A percentile compares a stretch with the other conserved stretches of the same genome.
These are phyloP conservation scores for Zoroaster sp. DNA, from an alignment of 53 echinoderm and acorn worm genomes.

Conservation along the genomic window DNA sequence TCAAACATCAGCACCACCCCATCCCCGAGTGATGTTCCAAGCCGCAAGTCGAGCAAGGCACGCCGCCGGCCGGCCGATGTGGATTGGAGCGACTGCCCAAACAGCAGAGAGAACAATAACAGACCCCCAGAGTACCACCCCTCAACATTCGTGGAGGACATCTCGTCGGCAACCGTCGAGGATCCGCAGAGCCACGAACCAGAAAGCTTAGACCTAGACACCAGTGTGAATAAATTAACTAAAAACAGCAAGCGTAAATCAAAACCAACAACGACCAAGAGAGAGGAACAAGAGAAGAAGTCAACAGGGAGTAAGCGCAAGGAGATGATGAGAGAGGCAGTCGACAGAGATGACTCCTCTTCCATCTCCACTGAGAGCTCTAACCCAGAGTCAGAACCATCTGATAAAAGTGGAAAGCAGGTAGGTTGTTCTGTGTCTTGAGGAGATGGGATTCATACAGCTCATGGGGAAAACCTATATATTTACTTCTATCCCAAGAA, in stretches of 20 bases:
- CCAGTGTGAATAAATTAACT: conserved; percentile 28
- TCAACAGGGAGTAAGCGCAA: conserved; percentile 47
- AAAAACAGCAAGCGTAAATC: conserved; percentile 67
- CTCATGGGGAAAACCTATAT: too few relatives aligned
- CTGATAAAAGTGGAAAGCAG: conserved; percentile 72
- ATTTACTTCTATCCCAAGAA: too few relatives aligned
- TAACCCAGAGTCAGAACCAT: conserved; percentile 87
- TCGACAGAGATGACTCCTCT: conserved; percentile 88
- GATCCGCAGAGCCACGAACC: neutral
- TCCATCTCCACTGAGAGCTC: conserved; percentile 98
- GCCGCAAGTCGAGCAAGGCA: conserved; percentile 13
- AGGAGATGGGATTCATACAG: too few relatives aligned
- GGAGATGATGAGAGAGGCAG: conserved; percentile 56
- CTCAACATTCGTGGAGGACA: conserved; percentile 2
- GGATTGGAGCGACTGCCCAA: conserved; percentile 22
- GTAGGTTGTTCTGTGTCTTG: neutral
- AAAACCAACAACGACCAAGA: conserved; percentile 24
- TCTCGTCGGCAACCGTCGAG: conserved; percentile 3
- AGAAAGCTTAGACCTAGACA: conserved; percentile 51
- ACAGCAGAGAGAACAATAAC: conserved; percentile 37
- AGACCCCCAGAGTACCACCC: conserved; percentile 35
- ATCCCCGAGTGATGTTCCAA: neutral
- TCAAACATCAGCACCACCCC: conserved; percentile 1
- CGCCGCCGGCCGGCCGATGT: conserved; percentile 48
- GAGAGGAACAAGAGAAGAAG: conserved; percentile 62